A percentile compares a stretch with the other conserved stretches of the same genome.
Evolutionary conservation across 2,888 invertebrate species (phyloP).

Genomic region (Apocheima hispidaria): DNA sequence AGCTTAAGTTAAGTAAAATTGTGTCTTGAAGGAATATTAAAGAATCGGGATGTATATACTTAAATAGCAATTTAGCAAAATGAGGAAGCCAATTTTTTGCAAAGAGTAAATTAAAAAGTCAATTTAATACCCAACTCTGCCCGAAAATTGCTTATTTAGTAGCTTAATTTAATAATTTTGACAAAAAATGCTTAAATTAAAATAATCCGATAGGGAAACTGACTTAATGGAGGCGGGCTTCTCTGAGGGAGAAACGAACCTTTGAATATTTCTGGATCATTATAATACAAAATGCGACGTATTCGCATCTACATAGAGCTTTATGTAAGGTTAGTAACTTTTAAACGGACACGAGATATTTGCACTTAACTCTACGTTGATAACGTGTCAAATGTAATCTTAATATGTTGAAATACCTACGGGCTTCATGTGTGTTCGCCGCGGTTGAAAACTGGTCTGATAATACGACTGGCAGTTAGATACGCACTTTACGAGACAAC

Average conservation of each 20-base stretch:
- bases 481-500: slow-evolving; percentile 82
- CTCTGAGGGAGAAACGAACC: slow-evolving; percentile 15
- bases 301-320: neutral
- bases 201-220: slow-evolving; percentile 52
- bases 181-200: slow-evolving; percentile 55
- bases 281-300: slow-evolving; percentile 17
- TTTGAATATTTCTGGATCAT: slow-evolving; percentile 12
- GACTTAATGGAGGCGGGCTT: slow-evolving; percentile 39
- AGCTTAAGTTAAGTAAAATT: neutral
- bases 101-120: slow-evolving; percentile 35
- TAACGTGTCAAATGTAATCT: slow-evolving; percentile 74
- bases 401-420: slow-evolving; percentile 68
- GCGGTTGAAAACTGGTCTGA: slow-evolving; percentile 70
- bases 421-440: slow-evolving; percentile 66
- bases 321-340: slow-evolving; percentile 40
- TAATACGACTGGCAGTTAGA: slow-evolving; percentile 76
- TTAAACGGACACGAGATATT: slow-evolving; percentile 47
- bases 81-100: slow-evolving; percentile 28
- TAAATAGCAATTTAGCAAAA: slow-evolving; percentile 20
- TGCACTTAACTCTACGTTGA: slow-evolving; percentile 62
- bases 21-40: slow-evolving; percentile 1
- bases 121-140: slow-evolving; percentile 42
- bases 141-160: slow-evolving; percentile 56
- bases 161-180: slow-evolving; percentile 55
- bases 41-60: slow-evolving; percentile 3